Evolutionary conservation across 2,113 vertebrate genomes (phyloP).

Genomic region (Motacilla alba): DNA sequence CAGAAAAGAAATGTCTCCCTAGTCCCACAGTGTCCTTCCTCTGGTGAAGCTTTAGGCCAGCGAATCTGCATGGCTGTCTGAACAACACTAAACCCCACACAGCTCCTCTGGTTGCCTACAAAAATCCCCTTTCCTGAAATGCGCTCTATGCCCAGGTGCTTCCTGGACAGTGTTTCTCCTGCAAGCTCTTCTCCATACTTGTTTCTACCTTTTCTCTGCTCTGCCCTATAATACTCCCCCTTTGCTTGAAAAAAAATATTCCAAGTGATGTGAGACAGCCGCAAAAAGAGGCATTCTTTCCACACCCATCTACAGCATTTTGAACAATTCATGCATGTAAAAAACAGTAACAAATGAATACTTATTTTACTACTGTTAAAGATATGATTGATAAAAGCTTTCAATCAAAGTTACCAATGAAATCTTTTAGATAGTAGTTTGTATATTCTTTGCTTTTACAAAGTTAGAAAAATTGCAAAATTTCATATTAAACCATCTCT

Average conservation of each 20-base stretch:
- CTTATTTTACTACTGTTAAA: background rate
- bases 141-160: background rate
- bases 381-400: background rate
- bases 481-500: background rate
- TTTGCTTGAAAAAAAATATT: background rate
- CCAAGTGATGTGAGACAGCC: background rate
- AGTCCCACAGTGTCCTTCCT: background rate
- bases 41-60: background rate
- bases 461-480: background rate
- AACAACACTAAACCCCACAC: background rate
- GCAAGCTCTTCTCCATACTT: background rate
- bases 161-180: background rate
- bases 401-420: background rate
- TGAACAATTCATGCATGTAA: background rate
- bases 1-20: background rate
- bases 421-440: background rate
- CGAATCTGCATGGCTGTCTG: background rate
- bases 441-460: background rate
- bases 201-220: background rate
- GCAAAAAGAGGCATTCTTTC: background rate
- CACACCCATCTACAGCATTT: background rate
- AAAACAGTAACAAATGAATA: background rate
- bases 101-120: background rate
- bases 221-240: background rate
- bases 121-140: background rate